A percentile compares a stretch with the other conserved stretches of the same genome.
Conservation (phyloP, 1,140 invertebrate species). For the Drosophila funebris region DNA sequence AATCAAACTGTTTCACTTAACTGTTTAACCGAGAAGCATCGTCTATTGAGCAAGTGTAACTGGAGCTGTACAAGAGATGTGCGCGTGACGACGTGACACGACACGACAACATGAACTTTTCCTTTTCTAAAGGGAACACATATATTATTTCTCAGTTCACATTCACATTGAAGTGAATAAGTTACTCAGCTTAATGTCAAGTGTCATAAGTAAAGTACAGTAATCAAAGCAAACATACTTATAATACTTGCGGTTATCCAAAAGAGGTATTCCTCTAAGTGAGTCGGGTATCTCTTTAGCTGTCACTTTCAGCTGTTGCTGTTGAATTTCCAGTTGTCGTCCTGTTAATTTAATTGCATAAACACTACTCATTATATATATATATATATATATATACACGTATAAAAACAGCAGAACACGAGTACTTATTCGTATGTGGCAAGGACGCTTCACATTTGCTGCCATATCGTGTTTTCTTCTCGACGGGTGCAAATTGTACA, state of each 20-base stretch:
- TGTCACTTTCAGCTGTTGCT: conserved; percentile 4
- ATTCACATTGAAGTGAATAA: too few relatives aligned
- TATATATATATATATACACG: neutral
- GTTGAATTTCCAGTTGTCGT: conserved; percentile 12
- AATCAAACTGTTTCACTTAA: neutral
- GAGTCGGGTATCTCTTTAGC: neutral
- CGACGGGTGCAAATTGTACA: conserved; percentile 27
- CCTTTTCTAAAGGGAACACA: too few relatives aligned
- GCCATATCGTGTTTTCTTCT: conserved; percentile 6
- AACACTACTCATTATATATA: neutral
- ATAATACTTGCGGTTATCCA: neutral
- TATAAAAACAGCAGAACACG: too few relatives aligned
- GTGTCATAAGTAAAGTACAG: neutral
- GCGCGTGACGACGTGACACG: neutral
- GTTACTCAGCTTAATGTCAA: too few relatives aligned
- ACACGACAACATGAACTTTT: neutral
- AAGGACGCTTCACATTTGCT: conserved; percentile 23
- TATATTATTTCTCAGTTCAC: too few relatives aligned
- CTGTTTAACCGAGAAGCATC: neutral
- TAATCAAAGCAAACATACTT: neutral
- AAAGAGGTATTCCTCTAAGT: neutral
- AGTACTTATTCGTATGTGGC: too few relatives aligned
- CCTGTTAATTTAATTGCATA: conserved; percentile 70
- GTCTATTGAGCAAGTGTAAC: neutral
- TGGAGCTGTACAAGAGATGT: neutral